A percentile compares a stretch with the other conserved stretches of the same genome.
phyloP scores from a whole-genome alignment of 30 jellyfish, hydroid and myxozoan species.

The Turritopsis rubra region DNA sequence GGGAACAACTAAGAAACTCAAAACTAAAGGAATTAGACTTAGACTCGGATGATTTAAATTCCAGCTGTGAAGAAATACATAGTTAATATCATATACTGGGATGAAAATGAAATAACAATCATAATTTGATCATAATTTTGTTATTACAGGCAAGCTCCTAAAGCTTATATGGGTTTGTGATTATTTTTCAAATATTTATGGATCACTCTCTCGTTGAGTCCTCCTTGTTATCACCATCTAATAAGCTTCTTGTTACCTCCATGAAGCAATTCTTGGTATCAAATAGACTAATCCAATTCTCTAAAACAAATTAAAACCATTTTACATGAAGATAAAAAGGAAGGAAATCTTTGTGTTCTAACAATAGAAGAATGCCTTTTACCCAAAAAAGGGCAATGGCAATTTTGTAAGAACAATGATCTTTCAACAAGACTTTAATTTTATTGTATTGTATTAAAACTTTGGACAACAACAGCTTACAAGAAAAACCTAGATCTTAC shows the following conservation, averaged over 20 bases:
- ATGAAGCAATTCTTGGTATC: slow-evolving; percentile 76
- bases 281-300: slow-evolving; percentile 76
- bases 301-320: slow-evolving; percentile 29
- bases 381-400: no score
- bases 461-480: neutral
- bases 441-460: neutral
- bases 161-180: no score
- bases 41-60: no score
- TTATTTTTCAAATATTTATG: neutral
- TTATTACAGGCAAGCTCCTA: no score
- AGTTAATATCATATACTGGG: no score
- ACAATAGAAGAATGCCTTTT: neutral
- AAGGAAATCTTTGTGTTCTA: neutral
- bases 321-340: neutral
- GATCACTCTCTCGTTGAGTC: neutral
- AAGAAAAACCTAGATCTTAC: slow-evolving; percentile 15
- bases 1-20: no score
- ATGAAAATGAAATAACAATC: no score
- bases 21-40: no score
- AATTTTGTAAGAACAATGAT: no score
- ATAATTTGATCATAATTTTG: no score
- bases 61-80: no score
- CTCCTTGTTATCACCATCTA: neutral
- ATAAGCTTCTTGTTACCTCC: slow-evolving; percentile 65
- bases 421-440: no score